A percentile compares a stretch with the other conserved stretches of the same genome.
Evolutionary conservation across 2,888 invertebrate genomes (phyloP).

Genomic region (Seladonia tumulorum): DNA sequence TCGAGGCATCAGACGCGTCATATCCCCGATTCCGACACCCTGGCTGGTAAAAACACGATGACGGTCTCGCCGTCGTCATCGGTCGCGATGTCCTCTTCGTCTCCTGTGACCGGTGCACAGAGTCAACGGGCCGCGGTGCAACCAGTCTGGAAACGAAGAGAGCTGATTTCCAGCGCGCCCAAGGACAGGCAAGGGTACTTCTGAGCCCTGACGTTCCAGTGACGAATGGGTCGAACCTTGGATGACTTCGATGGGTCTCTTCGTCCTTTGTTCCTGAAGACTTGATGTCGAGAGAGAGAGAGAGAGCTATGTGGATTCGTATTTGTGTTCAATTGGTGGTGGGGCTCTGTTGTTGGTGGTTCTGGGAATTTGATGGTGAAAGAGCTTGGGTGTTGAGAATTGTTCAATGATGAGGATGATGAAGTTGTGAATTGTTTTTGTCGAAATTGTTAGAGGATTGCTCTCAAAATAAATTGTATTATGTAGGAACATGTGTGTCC

Average conservation of each 20-base stretch:
- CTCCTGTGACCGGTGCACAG: constrained; percentile 65
- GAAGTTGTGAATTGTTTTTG: not conserved
- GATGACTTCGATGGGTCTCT: constrained; percentile 13
- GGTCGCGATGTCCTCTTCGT: constrained; percentile 72
- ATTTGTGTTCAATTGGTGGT: not conserved
- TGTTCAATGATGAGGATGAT: not conserved
- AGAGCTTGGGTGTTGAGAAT: not conserved
- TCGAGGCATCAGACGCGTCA: constrained; percentile 87
- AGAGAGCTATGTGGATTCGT: not conserved
- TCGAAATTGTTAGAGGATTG: constrained; percentile 6
- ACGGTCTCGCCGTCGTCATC: constrained; percentile 70
- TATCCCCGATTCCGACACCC: constrained; percentile 86
- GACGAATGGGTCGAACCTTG: constrained; percentile 50
- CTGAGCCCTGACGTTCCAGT: constrained; percentile 55
- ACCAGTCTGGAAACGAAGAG: constrained; percentile 91
- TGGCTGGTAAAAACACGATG: constrained; percentile 78
- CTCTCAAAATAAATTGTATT: not conserved
- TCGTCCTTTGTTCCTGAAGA: not conserved
- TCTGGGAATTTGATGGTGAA: not conserved
- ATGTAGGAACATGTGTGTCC: no score
- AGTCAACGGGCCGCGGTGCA: constrained; percentile 69
- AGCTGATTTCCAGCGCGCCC: constrained; percentile 92
- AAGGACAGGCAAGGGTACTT: constrained; percentile 81
- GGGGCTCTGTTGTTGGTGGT: not conserved
- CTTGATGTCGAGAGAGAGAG: not conserved